Evolutionary conservation across 2,888 invertebrate genomes (phyloP).

Genomic region (Gari tellinella): DNA sequence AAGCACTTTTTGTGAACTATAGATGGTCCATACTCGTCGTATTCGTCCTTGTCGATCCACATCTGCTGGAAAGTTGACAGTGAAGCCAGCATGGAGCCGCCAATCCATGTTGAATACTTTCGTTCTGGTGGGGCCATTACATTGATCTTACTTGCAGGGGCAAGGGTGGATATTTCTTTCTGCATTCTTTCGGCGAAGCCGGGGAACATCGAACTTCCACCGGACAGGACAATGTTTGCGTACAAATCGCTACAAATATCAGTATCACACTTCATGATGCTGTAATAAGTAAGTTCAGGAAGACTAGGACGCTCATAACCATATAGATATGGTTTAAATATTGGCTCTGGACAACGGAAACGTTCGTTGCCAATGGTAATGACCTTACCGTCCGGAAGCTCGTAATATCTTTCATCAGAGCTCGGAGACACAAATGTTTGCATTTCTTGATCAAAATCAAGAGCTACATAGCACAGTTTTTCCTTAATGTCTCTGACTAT

Average conservation of each 20-base stretch:
- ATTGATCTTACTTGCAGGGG: slow-evolving; percentile 57
- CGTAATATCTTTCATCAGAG: slow-evolving; percentile 88
- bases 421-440: slow-evolving; percentile 84
- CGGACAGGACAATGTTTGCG: slow-evolving; percentile 90
- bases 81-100: slow-evolving; percentile 61
- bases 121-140: slow-evolving; percentile 66
- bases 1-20: slow-evolving; percentile 97
- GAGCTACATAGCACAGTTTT: slow-evolving; percentile 93
- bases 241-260: slow-evolving; percentile 75
- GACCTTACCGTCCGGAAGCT: slow-evolving; percentile 80
- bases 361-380: slow-evolving; percentile 81
- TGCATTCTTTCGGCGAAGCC: slow-evolving; percentile 67
- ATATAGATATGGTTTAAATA: slow-evolving; percentile 80
- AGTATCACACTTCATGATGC: slow-evolving; percentile 62
- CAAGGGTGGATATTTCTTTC: slow-evolving; percentile 59
- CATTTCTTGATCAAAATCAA: slow-evolving; percentile 86
- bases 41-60: slow-evolving; percentile 85
- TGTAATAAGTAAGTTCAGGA: slow-evolving; percentile 3
- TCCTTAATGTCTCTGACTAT: slow-evolving; percentile 88
- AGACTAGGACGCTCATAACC: slow-evolving; percentile 58
- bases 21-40: slow-evolving; percentile 97
- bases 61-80: slow-evolving; percentile 52
- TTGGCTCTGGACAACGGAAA: slow-evolving; percentile 78
- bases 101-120: slow-evolving; percentile 83
- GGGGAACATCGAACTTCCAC: slow-evolving; percentile 91